Percentiles rank a stretch among this genome's conserved stretches.
phyloP scores from a whole-genome alignment of 2,888 invertebrate genomes.

The Boloria selene region DNA sequence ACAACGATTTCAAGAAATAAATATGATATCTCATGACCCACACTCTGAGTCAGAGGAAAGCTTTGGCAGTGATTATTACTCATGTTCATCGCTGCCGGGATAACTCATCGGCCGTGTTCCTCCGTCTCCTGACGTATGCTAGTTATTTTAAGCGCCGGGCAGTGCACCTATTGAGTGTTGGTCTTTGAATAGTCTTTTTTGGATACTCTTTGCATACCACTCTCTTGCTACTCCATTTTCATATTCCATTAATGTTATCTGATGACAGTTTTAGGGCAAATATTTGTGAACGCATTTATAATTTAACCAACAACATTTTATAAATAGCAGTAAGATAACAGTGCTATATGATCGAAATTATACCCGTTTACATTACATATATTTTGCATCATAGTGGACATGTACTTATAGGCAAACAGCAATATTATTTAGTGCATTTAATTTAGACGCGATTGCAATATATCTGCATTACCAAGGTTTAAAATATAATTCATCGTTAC shows the following conservation, averaged over 20 bases:
- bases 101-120: constrained; percentile 63
- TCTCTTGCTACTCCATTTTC: constrained; percentile 15
- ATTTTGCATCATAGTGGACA: too few relatives aligned
- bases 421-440: background rate
- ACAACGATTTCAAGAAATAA: constrained; percentile 29
- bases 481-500: constrained; percentile 15
- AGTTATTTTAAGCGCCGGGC: constrained; percentile 59
- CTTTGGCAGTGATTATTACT: constrained; percentile 69
- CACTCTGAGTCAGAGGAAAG: constrained; percentile 55
- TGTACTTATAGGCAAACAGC: background rate
- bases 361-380: too few relatives aligned
- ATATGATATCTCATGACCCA: constrained; percentile 25
- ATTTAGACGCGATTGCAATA: background rate
- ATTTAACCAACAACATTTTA: background rate
- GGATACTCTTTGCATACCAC: constrained; percentile 28
- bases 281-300: constrained; percentile 7
- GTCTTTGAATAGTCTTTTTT: constrained; percentile 25
- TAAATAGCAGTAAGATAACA: too few relatives aligned
- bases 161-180: constrained; percentile 40
- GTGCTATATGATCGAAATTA: too few relatives aligned
- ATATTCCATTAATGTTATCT: constrained; percentile 8
- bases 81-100: constrained; percentile 67
- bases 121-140: constrained; percentile 65
- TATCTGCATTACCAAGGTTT: constrained; percentile 6
- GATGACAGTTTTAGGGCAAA: constrained; percentile 35